Evolutionary conservation across 2,113 vertebrate genomes (phyloP).

Genomic region (Picathartes gymnocephalus): DNA sequence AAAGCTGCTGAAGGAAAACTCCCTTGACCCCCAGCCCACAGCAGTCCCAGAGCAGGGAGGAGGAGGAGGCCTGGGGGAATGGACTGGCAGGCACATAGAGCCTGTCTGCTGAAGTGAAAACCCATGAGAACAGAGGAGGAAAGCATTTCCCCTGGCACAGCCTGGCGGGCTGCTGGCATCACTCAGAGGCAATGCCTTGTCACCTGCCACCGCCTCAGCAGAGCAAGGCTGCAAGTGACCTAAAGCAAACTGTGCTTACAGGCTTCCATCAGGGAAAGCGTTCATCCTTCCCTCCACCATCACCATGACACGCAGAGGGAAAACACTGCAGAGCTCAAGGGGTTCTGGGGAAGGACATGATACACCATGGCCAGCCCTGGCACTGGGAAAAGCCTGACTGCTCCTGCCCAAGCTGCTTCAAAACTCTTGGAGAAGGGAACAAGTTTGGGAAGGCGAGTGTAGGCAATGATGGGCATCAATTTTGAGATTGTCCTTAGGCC

Average conservation of each 20-base stretch:
- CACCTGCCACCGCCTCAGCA: neutral
- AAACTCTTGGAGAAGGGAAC: neutral
- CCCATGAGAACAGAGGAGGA: neutral
- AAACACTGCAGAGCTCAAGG: neutral
- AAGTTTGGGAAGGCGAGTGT: neutral
- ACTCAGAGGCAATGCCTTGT: neutral
- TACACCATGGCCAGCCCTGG: neutral
- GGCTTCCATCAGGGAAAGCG: neutral
- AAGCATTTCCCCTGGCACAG: neutral
- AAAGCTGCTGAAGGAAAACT: neutral
- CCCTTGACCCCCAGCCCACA: neutral
- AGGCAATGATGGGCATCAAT: accelerated
- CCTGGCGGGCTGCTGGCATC: neutral
- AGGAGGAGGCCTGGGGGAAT: neutral
- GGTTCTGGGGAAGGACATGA: neutral
- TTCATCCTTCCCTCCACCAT: neutral
- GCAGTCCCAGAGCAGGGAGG: neutral
- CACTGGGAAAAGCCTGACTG: neutral
- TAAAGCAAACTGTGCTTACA: neutral
- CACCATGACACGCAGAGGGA: neutral
- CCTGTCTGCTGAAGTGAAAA: neutral
- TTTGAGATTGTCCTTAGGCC: neutral
- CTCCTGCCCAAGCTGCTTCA: neutral
- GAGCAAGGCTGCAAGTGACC: neutral
- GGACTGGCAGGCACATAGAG: neutral